Conservation (phyloP, 2,113 vertebrate species). For the Chroicocephalus ridibundus region DNA sequence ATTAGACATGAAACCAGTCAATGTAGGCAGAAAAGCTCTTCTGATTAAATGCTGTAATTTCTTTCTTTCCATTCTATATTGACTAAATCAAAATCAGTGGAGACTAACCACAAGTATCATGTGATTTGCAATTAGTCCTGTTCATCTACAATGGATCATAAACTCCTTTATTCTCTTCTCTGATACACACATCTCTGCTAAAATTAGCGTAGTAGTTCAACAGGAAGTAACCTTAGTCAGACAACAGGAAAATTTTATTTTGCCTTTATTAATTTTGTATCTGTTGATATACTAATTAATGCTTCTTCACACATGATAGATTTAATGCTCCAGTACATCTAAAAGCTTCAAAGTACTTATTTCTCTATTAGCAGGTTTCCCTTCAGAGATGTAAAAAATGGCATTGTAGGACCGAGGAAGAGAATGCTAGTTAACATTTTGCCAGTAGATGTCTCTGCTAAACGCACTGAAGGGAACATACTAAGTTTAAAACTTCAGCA, state of each 20-base stretch:
- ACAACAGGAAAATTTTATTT: background rate
- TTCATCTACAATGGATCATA: background rate
- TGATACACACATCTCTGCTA: background rate
- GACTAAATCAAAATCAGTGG: background rate
- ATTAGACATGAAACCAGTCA: background rate
- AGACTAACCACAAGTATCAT: background rate
- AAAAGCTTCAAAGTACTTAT: background rate
- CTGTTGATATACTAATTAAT: background rate
- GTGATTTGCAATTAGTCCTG: background rate
- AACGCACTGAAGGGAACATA: background rate
- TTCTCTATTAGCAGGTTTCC: background rate
- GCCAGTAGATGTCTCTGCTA: slow-evolving; percentile 62
- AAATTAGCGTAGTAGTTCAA: background rate
- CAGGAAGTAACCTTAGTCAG: background rate
- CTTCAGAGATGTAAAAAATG: background rate
- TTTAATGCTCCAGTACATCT: background rate
- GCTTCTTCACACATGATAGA: background rate
- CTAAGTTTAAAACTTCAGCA: background rate
- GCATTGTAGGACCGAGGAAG: background rate
- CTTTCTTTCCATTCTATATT: background rate
- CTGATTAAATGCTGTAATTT: background rate
- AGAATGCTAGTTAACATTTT: background rate
- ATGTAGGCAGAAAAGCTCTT: background rate
- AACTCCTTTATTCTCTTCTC: background rate
- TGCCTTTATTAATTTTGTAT: background rate